Evolutionary conservation across 1,140 invertebrate species (phyloP).

Genomic region (Berghia stephanieae): DNA sequence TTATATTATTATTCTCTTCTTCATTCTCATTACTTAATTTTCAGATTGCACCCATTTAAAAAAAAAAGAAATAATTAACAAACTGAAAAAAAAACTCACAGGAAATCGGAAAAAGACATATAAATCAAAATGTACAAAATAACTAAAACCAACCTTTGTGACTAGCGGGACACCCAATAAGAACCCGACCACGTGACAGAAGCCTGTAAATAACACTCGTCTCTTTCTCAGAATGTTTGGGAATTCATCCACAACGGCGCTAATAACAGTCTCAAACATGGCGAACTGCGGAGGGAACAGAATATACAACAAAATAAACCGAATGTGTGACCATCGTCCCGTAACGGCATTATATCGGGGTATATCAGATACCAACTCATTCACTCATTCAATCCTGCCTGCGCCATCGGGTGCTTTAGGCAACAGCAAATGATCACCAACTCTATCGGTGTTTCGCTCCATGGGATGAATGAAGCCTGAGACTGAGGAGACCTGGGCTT

Average conservation of each 20-base stretch:
- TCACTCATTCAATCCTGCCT: not conserved
- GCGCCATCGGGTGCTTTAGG: too few relatives aligned
- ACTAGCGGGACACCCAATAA: conserved; percentile 55
- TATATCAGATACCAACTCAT: not conserved
- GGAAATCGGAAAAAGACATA: conserved; percentile 88
- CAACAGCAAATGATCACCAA: too few relatives aligned
- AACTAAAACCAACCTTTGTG: conserved; percentile 47
- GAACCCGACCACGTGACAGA: conserved; percentile 51
- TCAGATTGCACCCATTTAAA: too few relatives aligned
- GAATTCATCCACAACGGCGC: conserved; percentile 78
- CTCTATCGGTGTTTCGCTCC: too few relatives aligned
- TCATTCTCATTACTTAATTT: too few relatives aligned
- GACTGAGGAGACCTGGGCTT: too few relatives aligned
- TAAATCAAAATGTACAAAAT: not conserved
- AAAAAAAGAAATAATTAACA: conserved; percentile 90
- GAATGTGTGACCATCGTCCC: not conserved
- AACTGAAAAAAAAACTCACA: conserved; percentile 97
- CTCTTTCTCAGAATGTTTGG: conserved; percentile 47
- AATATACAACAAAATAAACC: not conserved
- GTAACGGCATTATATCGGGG: too few relatives aligned
- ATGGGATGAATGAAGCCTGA: too few relatives aligned
- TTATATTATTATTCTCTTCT: not conserved
- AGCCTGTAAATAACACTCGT: conserved; percentile 65
- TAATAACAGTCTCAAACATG: conserved; percentile 80
- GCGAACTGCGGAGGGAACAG: conserved; percentile 75